phyloP scores from a whole-genome alignment of 2,888 invertebrate species.

The Euplagia quadripunctaria region DNA sequence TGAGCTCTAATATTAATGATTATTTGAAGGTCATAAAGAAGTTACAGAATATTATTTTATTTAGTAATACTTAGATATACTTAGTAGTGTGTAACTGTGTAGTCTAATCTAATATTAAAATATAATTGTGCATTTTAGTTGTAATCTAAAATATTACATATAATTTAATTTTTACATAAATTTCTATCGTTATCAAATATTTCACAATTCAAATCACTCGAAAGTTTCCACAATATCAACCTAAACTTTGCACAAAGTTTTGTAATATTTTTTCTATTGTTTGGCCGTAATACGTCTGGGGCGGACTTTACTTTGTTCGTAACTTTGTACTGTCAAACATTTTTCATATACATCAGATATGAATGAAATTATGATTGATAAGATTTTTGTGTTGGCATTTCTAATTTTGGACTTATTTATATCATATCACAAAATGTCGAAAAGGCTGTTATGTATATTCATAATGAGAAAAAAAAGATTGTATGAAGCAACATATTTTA shows the following conservation, averaged over 20 bases:
- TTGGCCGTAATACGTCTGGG: background rate
- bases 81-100: too few species aligned
- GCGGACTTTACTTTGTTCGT: background rate
- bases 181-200: background rate
- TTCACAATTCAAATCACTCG: background rate
- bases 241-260: background rate
- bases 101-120: too few species aligned
- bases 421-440: too few species aligned
- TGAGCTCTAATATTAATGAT: too few species aligned
- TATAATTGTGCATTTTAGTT: too few species aligned
- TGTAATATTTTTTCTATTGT: background rate
- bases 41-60: too few species aligned
- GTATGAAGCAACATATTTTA: too few species aligned
- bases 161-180: background rate
- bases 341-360: slow-evolving; percentile 31
- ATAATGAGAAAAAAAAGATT: too few species aligned
- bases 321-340: slow-evolving; percentile 35
- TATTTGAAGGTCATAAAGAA: too few species aligned
- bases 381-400: slow-evolving; percentile 5
- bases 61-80: too few species aligned
- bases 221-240: background rate
- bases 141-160: background rate
- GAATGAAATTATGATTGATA: slow-evolving; percentile 6
- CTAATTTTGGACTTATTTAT: background rate
- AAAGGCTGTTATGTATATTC: too few species aligned